phyloP scores from a whole-genome alignment of 2,888 invertebrate species.

The Carabus problematicus region DNA sequence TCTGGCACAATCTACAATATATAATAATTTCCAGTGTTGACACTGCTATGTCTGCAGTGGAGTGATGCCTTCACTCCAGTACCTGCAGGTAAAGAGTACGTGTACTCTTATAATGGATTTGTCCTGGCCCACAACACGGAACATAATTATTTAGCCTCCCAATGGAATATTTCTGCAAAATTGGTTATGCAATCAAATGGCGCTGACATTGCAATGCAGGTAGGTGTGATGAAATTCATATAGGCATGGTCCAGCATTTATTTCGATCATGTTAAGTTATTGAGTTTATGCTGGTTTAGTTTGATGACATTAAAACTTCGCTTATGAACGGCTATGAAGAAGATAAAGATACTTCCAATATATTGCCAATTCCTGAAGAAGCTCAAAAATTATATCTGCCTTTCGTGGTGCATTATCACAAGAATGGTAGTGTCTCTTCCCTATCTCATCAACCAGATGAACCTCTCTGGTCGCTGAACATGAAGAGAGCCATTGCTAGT shows the following conservation, averaged over 20 bases:
- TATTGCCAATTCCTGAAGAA: not conserved
- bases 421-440: not conserved
- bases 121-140: too few species aligned
- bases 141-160: not conserved
- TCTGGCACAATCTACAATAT: too few species aligned
- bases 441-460: constrained; percentile 54
- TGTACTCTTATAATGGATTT: too few species aligned
- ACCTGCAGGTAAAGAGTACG: too few species aligned
- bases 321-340: constrained; percentile 3
- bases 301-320: constrained; percentile 17
- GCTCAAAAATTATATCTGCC: not conserved
- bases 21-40: too few species aligned
- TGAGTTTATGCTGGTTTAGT: not conserved
- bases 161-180: constrained; percentile 13
- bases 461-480: constrained; percentile 71
- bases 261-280: too few species aligned
- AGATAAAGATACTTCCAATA: not conserved
- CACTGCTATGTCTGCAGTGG: too few species aligned
- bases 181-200: constrained; percentile 1
- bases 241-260: too few species aligned
- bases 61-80: too few species aligned
- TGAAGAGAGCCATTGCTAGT: constrained; percentile 72
- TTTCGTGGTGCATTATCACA: not conserved
- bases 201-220: not conserved
- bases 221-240: too few species aligned